These are phyloP conservation scores for Sicus ferrugineus DNA, from an alignment of 2,888 invertebrate species.

Conservation along the genomic window DNA sequence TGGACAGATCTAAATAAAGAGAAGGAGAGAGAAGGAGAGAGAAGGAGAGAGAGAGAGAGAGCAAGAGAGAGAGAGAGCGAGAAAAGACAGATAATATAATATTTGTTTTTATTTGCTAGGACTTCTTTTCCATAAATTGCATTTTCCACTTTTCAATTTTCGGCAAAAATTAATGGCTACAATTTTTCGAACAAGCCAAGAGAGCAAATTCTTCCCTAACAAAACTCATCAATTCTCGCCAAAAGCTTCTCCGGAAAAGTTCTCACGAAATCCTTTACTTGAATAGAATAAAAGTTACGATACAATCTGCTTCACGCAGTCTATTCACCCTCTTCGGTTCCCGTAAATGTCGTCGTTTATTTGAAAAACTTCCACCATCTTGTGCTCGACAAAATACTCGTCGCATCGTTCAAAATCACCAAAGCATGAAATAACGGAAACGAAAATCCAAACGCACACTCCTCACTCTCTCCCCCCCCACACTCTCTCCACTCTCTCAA, in stretches of 20 bases:
- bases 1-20: constrained; percentile 64
- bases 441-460: not conserved
- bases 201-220: not conserved
- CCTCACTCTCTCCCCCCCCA: not conserved
- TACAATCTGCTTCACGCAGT: not conserved
- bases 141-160: too few relatives aligned
- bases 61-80: too few relatives aligned
- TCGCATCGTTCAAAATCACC: not conserved
- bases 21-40: not conserved
- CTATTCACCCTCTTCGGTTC: not conserved
- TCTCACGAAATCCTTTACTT: not conserved
- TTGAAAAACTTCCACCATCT: constrained; percentile 1
- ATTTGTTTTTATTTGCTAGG: not conserved
- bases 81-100: not conserved
- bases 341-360: constrained; percentile 11
- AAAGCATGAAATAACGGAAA: not conserved
- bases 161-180: too few relatives aligned
- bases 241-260: not conserved
- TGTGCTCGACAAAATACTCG: not conserved
- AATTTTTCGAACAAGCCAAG: not conserved
- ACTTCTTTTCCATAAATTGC: too few relatives aligned
- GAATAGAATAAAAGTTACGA: not conserved
- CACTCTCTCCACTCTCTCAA: not conserved
- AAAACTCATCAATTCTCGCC: not conserved
- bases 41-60: not conserved